Percentiles rank a stretch among this genome's conserved stretches.
Conservation (phyloP, 2,113 vertebrate genomes). For the Todiramphus saurophagus region DNA sequence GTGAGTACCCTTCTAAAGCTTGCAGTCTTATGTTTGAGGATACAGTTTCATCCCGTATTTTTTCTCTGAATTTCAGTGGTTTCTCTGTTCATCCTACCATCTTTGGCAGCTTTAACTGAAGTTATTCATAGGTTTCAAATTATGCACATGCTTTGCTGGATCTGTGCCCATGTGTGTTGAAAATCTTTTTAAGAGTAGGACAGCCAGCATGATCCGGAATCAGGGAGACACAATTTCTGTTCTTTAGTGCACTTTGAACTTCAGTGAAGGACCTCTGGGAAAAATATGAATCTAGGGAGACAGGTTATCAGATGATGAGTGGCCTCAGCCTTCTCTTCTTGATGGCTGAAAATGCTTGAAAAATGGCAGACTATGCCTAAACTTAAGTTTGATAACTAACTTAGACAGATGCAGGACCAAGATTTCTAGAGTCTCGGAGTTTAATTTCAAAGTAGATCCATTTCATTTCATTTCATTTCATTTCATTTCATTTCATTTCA, state of each 20-base stretch:
- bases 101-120: conserved; percentile 47
- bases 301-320: neutral
- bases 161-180: neutral
- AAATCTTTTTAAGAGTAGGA: conserved; percentile 4
- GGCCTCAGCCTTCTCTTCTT: neutral
- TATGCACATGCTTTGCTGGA: conserved; percentile 50
- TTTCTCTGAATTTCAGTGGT: conserved; percentile 16
- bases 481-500: neutral
- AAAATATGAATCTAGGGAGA: neutral
- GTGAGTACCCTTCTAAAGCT: conserved; percentile 8
- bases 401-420: neutral
- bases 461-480: neutral
- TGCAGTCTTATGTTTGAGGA: conserved; percentile 1
- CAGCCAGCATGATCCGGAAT: neutral
- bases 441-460: neutral
- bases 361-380: neutral
- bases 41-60: conserved; percentile 23
- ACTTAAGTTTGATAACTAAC: neutral
- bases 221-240: neutral
- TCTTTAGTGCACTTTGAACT: neutral
- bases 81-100: conserved; percentile 50
- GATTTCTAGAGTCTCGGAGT: neutral
- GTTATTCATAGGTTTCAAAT: conserved; percentile 49
- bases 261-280: neutral
- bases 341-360: conserved; percentile 10